These are phyloP conservation scores for Drosophila borealis DNA, from an alignment of 2,888 invertebrate genomes.

Conservation along the genomic window DNA sequence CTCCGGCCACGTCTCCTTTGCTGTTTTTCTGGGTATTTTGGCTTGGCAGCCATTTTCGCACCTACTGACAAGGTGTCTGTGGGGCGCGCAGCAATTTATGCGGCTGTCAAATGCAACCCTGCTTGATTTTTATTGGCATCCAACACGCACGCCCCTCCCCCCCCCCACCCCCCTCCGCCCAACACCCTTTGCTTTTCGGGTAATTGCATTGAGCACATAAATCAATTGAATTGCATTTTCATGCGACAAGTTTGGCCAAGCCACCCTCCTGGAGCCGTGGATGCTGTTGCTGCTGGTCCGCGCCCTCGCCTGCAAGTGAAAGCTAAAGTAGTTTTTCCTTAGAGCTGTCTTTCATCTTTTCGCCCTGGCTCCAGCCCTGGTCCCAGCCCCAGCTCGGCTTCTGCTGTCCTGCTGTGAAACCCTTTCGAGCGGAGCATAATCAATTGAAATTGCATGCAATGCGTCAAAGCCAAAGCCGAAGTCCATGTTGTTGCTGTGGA, in stretches of 20 bases:
- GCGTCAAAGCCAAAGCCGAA: conserved; percentile 54
- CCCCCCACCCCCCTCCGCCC: neutral
- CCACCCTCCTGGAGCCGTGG: conserved; percentile 12
- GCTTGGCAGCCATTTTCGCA: conserved; percentile 68
- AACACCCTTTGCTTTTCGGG: conserved; percentile 38
- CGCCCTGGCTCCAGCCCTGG: neutral
- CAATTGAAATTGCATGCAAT: conserved; percentile 79
- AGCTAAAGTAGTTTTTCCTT: conserved; percentile 68
- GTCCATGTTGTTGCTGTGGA: conserved; percentile 5
- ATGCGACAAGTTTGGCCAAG: conserved; percentile 74
- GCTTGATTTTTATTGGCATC: conserved; percentile 76
- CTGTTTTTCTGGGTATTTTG: conserved; percentile 11
- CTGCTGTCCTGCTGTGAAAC: conserved; percentile 39
- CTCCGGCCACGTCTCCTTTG: conserved; percentile 16
- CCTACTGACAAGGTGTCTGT: conserved; percentile 70
- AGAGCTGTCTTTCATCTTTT: conserved; percentile 67
- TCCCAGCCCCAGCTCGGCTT: neutral
- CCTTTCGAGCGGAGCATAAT: conserved; percentile 68
- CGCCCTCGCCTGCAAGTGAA: conserved; percentile 66
- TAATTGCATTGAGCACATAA: conserved; percentile 80
- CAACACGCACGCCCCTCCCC: conserved; percentile 55
- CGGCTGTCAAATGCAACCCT: conserved; percentile 77
- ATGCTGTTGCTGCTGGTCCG: neutral
- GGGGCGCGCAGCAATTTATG: conserved; percentile 69
- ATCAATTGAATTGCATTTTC: conserved; percentile 81